These are phyloP conservation scores for Galeopterus variegatus DNA, from an alignment of 2,113 vertebrate species.

Conservation along the genomic window DNA sequence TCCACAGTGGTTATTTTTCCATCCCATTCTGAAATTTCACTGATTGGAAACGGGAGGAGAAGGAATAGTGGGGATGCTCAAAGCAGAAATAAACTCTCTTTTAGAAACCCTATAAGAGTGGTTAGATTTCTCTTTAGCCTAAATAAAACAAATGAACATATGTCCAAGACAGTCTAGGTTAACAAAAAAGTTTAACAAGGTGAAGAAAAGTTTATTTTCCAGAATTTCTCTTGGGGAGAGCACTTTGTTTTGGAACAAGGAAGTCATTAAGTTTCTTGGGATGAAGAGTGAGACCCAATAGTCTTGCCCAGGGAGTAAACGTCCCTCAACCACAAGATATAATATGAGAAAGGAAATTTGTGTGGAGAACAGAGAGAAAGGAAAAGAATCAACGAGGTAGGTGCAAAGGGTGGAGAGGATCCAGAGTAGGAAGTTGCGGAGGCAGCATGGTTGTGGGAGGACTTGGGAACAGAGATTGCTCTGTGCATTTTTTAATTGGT, in stretches of 20 bases:
- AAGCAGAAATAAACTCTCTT: neutral
- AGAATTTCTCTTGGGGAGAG: neutral
- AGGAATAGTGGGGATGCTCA: neutral
- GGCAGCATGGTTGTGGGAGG: neutral
- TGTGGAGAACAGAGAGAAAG: neutral
- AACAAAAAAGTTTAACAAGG: neutral
- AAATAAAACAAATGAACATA: neutral
- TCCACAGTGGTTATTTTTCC: neutral
- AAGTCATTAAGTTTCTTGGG: neutral
- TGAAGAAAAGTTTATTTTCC: neutral
- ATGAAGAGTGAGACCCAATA: neutral
- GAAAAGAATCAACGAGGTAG: neutral
- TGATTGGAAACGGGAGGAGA: neutral
- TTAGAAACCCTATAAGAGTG: neutral
- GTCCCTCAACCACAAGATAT: neutral
- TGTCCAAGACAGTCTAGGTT: neutral
- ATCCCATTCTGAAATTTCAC: neutral
- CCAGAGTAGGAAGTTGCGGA: neutral
- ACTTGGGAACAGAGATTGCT: neutral
- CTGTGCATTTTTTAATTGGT: neutral
- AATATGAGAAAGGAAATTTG: neutral
- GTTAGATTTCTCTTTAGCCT: neutral
- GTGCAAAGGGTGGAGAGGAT: neutral
- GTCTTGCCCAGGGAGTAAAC: neutral
- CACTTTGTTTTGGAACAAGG: neutral